Conservation (phyloP, 2,888 invertebrate species). For the Leptogaster cylindrica region DNA sequence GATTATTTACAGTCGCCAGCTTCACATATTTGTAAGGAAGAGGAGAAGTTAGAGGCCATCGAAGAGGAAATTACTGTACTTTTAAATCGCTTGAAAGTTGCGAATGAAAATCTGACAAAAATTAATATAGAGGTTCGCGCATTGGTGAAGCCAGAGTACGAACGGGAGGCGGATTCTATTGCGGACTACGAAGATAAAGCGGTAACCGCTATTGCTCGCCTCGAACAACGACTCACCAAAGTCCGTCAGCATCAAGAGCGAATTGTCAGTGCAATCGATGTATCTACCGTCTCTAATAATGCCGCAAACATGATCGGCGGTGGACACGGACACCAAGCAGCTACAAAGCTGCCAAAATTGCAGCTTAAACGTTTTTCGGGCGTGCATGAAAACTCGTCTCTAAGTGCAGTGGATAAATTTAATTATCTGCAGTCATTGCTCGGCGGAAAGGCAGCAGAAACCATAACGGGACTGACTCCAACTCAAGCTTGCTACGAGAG, state of each 20-base stretch:
- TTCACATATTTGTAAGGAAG: neutral
- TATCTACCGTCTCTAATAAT: neutral
- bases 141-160: neutral
- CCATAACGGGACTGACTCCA: conserved; percentile 30
- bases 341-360: neutral
- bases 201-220: neutral
- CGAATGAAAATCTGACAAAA: neutral
- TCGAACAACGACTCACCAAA: neutral
- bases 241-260: neutral
- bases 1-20: neutral
- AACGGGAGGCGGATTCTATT: neutral
- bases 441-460: conserved; percentile 19
- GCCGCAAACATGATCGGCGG: neutral
- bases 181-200: neutral
- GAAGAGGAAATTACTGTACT: neutral
- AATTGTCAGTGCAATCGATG: neutral
- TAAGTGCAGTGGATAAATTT: conserved; percentile 29
- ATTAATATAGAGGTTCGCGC: neutral
- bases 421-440: conserved; percentile 36
- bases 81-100: neutral
- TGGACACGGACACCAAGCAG: too few species aligned
- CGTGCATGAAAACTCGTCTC: conserved; percentile 36
- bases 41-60: neutral
- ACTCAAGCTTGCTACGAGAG: conserved; percentile 20
- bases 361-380: conserved; percentile 8